A percentile compares a stretch with the other conserved stretches of the same genome.
phyloP scores from a whole-genome alignment of 2,888 invertebrate genomes.

The Bellardia pandia region DNA sequence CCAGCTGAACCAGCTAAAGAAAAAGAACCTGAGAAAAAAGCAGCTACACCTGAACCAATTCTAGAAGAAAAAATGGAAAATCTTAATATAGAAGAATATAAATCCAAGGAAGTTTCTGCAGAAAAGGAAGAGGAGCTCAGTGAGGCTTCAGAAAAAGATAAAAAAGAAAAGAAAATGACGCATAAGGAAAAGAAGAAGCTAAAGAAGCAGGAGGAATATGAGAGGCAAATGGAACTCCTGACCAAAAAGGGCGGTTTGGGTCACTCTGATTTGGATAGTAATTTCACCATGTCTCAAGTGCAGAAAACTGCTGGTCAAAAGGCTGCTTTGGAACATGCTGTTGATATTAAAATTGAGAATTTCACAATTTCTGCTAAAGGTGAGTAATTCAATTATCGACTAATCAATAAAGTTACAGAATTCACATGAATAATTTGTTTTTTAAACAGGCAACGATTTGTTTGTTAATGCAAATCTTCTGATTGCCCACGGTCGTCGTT shows the following conservation, averaged over 20 bases:
- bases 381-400: conserved; percentile 66
- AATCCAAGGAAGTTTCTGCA: not conserved
- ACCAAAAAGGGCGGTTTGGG: conserved; percentile 95
- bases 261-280: conserved; percentile 94
- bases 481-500: conserved; percentile 96
- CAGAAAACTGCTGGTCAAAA: conserved; percentile 90
- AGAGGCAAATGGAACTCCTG: conserved; percentile 93
- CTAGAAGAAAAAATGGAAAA: conserved; percentile 81
- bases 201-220: conserved; percentile 95
- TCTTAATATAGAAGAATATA: conserved; percentile 56
- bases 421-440: not conserved
- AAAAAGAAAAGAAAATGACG: conserved; percentile 90
- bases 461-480: conserved; percentile 97
- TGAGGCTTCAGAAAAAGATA: conserved; percentile 61
- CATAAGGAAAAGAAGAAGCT: conserved; percentile 96
- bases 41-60: conserved; percentile 17
- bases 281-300: conserved; percentile 96
- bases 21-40: conserved; percentile 32
- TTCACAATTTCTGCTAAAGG: conserved; percentile 98
- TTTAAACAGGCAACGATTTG: conserved; percentile 91
- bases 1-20: conserved; percentile 4
- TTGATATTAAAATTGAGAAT: conserved; percentile 99
- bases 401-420: not conserved
- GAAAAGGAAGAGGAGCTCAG: conserved; percentile 18
- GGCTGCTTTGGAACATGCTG: conserved; percentile 94